Base-by-base conservation (phyloP, 2,888 invertebrate species). In the Microdon myrmicae region DNA sequence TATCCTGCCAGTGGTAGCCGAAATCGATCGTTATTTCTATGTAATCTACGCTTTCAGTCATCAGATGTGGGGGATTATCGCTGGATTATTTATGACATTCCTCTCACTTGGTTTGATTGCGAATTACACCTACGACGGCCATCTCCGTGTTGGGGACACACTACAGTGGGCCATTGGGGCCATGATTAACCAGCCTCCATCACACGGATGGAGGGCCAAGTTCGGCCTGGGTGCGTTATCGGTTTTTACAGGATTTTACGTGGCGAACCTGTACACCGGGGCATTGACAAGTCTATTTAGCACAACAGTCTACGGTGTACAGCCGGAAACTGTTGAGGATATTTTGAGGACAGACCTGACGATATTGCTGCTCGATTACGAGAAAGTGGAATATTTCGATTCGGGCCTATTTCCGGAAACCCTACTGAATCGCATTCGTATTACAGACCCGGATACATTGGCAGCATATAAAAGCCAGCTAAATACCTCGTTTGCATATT, bases 251-350 rank as follows among this genome's bases (percentile, higher is more conserved):
- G 69, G 70, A 2, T 67, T 69, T 39, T 44, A 69, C 8, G 58
- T 51, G 14, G 39, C 58, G 6, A 61, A 64, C 22, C 16, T 44
- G 3, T 45, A 54, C 26, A 51, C 55, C 5, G 64, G 61, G 0
- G 51, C 67, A 5, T 19, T 70, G 12, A 64, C 69, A 4, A 69
- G 69, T 4, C 53, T 68, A n/a, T 48, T 67, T 7, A 70, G 70
- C 23, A 68, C 67, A 8, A 69, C 69, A 1, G 37, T 70, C 4
- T 69, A 68, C 41, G 69, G 70, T 6, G 16, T 20, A 2, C 68
- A 70, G 20, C 43, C 69, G 9, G 70, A 70, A 4, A 68, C 45
- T 3, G 16, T 68, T 2, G 70, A 68, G 7, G 70, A 70, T 25
- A 58, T 70, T 32, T 35, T 56, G 3, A 12, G n/a, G 2, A 67